A percentile compares a stretch with the other conserved stretches of the same genome.
Conservation (phyloP, 2,888 invertebrate genomes). For the Pogonocherus hispidulus region DNA sequence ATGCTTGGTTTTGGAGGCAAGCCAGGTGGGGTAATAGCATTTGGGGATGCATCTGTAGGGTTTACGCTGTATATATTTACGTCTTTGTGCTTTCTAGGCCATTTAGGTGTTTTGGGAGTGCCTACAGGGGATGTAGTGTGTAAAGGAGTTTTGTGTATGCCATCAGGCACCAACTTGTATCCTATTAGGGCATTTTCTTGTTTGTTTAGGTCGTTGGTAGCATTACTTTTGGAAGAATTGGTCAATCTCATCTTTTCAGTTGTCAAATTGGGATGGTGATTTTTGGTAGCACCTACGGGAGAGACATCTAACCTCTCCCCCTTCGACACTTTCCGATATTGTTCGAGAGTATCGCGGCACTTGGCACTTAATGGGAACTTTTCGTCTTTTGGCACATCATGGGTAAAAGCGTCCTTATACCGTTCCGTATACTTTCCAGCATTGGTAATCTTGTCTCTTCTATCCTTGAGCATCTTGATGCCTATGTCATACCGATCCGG, state of each 20-base stretch:
- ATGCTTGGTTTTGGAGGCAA: slow-evolving; percentile 34
- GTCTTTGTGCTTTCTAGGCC: slow-evolving; percentile 58
- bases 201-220: slow-evolving; percentile 66
- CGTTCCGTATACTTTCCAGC: slow-evolving; percentile 66
- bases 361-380: slow-evolving; percentile 55
- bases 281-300: slow-evolving; percentile 61
- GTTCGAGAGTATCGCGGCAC: slow-evolving; percentile 54
- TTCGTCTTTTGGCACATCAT: slow-evolving; percentile 52
- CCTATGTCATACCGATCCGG: slow-evolving; percentile 56
- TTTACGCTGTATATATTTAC: slow-evolving; percentile 61
- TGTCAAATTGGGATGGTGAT: slow-evolving; percentile 51
- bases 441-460: slow-evolving; percentile 62
- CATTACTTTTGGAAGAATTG: slow-evolving; percentile 59
- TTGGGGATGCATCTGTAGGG: slow-evolving; percentile 35
- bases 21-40: slow-evolving; percentile 31
- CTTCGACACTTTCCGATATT: slow-evolving; percentile 53
- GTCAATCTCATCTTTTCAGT: slow-evolving; percentile 53
- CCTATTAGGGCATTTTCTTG: slow-evolving; percentile 70
- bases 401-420: slow-evolving; percentile 63
- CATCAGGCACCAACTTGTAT: slow-evolving; percentile 71
- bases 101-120: slow-evolving; percentile 51
- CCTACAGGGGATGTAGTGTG: slow-evolving; percentile 45
- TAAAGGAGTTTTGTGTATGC: slow-evolving; percentile 61
- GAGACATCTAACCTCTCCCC: slow-evolving; percentile 55
- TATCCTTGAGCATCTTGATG: slow-evolving; percentile 59